Evolutionary conservation across 2,113 vertebrate species (phyloP).

Genomic region (Limanda limanda): DNA sequence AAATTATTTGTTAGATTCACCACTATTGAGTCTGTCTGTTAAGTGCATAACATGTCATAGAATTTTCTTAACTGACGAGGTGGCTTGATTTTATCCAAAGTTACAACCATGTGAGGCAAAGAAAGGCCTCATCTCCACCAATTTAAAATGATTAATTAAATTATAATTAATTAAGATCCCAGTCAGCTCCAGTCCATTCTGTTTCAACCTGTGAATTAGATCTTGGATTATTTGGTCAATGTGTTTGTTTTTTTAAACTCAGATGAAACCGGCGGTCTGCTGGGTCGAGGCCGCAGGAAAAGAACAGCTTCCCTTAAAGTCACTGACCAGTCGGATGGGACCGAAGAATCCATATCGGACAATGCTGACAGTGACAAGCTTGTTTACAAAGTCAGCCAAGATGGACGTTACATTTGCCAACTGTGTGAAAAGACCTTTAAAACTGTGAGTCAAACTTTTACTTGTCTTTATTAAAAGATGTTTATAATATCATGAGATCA

Average conservation of each 20-base stretch:
- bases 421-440: constrained; percentile 97
- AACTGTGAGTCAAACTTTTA: constrained; percentile 83
- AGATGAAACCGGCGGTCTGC: constrained; percentile 58
- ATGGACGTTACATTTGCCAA: constrained; percentile 90
- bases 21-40: too few species aligned
- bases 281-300: constrained; percentile 77
- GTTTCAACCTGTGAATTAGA: background rate
- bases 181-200: background rate
- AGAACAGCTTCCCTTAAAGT: constrained; percentile 60
- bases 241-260: constrained; percentile 1
- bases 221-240: background rate
- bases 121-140: too few species aligned
- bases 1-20: too few species aligned
- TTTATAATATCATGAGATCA: background rate
- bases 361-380: constrained; percentile 76
- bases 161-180: too few species aligned
- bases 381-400: constrained; percentile 87
- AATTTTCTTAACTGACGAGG: too few species aligned
- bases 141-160: too few species aligned
- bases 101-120: too few species aligned
- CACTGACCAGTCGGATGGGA: constrained; percentile 43
- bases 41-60: too few species aligned
- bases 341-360: constrained; percentile 70
- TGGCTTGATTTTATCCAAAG: too few species aligned
- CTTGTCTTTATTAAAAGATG: background rate